Base-by-base conservation (phyloP, 2,797 vertebrate genomes). In the Gallirallus australis region DNA sequence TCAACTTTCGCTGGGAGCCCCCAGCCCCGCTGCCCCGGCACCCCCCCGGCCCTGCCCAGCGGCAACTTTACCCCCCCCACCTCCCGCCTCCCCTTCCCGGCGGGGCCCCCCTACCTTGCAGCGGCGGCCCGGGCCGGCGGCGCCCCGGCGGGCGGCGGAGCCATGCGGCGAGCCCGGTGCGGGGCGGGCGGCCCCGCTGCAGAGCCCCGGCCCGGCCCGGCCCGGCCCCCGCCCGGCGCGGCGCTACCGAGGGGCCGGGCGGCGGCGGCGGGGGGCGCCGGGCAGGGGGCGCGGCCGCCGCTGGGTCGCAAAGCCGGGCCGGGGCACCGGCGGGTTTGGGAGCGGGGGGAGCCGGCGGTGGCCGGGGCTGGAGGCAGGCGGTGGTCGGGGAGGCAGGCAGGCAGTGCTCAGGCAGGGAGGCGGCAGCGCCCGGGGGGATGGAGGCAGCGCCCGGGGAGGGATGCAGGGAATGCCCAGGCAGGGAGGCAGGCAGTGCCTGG, bases 121-220 rank as follows among this genome's bases (percentile, higher is more conserved):
- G 88, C 73, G 52, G 73, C 69, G 39, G 83, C 82, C 82, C 82
- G 87, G 72, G 92, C 78, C 87, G 66, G 78, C 66, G 54, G 87
- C 9, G 56, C 66, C 82, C 87, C 82, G 73, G 81, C 53, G 59
- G 73, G 73, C 66, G 86, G 86, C 27, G 80, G 86, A 89, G 91
- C 91, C 91, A 93, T 89, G 86, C 91, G 86, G 91, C 64, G 91
- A 93, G 65, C 82, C 52, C 80, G 87, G 86, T 4, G 69, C 81
- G 86, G 52, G 80, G 84, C 76, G 81, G 81, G 73, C 53, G 66
- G 84, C 90, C 84, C 90, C 84, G 84, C 90, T 83, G 90, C 90
- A 88, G 84, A 83, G 80, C 79, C 83, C 64, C 82, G 77, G 73
- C 73, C 80, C 88, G 64, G 59, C 59, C 57, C 59, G 47, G 68